These are phyloP conservation scores for Vireo altiloquus DNA, from an alignment of 2,113 vertebrate species.

Conservation along the genomic window DNA sequence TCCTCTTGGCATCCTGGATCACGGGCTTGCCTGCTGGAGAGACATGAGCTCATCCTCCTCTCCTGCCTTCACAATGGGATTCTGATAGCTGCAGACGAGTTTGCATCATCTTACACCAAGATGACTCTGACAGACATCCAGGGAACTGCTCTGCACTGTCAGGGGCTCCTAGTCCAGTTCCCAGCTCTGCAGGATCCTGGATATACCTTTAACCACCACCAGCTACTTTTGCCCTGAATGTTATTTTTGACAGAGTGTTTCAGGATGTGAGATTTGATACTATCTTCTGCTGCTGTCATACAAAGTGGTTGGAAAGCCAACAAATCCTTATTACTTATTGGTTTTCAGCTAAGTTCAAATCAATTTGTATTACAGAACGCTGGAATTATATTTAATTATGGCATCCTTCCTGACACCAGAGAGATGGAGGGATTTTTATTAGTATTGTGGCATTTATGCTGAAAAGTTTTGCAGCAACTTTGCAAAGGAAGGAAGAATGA, in stretches of 20 bases:
- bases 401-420: slow-evolving; percentile 3
- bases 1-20: background rate
- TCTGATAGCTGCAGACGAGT: background rate
- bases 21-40: background rate
- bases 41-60: slow-evolving; percentile 26
- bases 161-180: background rate
- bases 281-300: slow-evolving; percentile 25
- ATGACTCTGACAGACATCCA: background rate
- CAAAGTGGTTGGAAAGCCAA: background rate
- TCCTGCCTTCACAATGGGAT: background rate
- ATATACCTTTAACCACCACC: background rate
- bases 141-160: background rate
- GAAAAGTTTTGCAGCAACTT: background rate
- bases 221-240: background rate
- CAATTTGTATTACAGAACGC: slow-evolving; percentile 28
- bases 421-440: background rate
- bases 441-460: background rate
- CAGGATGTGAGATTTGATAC: background rate
- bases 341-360: slow-evolving; percentile 37
- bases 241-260: background rate
- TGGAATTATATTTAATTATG: background rate
- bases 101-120: background rate
- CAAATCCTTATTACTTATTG: slow-evolving; percentile 55
- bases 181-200: background rate
- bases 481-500: background rate